Evolutionary conservation across 2,888 invertebrate species (phyloP).

Genomic region (Poecilobothrus nobilitatus): DNA sequence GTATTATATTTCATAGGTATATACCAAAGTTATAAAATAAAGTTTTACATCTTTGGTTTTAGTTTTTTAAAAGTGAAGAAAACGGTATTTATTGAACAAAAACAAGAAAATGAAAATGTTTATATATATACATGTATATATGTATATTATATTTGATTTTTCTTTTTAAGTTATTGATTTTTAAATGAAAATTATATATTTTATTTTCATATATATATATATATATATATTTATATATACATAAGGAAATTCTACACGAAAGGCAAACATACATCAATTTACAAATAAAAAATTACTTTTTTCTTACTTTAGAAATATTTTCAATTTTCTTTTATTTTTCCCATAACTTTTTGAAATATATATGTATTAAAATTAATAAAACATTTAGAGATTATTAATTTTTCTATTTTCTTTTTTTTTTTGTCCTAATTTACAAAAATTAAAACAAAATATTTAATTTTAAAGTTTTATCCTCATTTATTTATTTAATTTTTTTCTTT

Average conservation of each 20-base stretch:
- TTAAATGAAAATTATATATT: no score
- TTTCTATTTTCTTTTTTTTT: neutral
- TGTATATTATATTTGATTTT: no score
- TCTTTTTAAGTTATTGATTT: no score
- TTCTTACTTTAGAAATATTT: neutral
- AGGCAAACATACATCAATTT: neutral
- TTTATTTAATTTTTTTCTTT: neutral
- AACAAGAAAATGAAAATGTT: no score
- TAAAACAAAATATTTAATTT: no score
- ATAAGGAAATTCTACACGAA: neutral
- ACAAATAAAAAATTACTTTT: neutral
- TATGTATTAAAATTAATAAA: neutral
- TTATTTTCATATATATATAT: neutral
- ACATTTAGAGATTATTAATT: neutral
- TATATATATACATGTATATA: no score
- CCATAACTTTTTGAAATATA: neutral
- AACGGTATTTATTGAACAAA: no score
- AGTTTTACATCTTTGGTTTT: no score
- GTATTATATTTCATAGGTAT: no score
- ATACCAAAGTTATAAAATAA: no score
- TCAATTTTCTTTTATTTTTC: neutral
- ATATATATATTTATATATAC: neutral
- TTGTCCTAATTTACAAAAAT: no score
- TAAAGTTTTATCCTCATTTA: neutral
- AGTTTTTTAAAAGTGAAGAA: no score